These are phyloP conservation scores for Megaleporinus macrocephalus DNA, from an alignment of 2,113 vertebrate species.

Conservation along the genomic window DNA sequence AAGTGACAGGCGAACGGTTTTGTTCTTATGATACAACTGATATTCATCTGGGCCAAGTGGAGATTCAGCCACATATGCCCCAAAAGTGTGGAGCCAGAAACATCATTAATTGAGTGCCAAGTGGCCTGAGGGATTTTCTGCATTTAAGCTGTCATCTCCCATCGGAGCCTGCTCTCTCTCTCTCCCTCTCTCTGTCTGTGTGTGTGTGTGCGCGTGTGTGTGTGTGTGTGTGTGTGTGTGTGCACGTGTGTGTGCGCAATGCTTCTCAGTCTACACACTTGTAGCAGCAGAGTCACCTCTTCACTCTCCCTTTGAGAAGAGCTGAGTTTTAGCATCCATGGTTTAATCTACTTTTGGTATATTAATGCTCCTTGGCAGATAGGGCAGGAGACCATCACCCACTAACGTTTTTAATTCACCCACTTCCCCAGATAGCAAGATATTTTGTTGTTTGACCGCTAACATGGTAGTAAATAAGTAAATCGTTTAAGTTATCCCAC, in stretches of 20 bases:
- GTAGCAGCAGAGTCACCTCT: conserved; percentile 12
- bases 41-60: conserved; percentile 59
- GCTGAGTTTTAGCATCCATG: conserved; percentile 23
- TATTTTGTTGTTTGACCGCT: not conserved
- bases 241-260: no score
- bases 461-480: not conserved
- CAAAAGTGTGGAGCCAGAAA: conserved; percentile 60
- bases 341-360: conserved; percentile 28
- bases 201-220: conserved; percentile 17
- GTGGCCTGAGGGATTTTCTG: conserved; percentile 62
- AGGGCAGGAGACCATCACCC: conserved; percentile 3
- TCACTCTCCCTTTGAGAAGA: not conserved
- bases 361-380: conserved; percentile 21
- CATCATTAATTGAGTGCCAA: conserved; percentile 64
- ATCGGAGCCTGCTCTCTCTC: conserved; percentile 49
- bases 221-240: conserved; percentile 14
- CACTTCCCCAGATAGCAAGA: not conserved
- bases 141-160: conserved; percentile 61
- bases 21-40: conserved; percentile 59
- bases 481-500: not conserved
- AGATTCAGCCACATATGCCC: conserved; percentile 62
- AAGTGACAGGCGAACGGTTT: conserved; percentile 42
- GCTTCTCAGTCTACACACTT: not conserved
- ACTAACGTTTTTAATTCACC: not conserved
- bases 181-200: conserved; percentile 43